Conservation (phyloP, 2,113 vertebrate species). For the Rhagologus leucostigma region DNA sequence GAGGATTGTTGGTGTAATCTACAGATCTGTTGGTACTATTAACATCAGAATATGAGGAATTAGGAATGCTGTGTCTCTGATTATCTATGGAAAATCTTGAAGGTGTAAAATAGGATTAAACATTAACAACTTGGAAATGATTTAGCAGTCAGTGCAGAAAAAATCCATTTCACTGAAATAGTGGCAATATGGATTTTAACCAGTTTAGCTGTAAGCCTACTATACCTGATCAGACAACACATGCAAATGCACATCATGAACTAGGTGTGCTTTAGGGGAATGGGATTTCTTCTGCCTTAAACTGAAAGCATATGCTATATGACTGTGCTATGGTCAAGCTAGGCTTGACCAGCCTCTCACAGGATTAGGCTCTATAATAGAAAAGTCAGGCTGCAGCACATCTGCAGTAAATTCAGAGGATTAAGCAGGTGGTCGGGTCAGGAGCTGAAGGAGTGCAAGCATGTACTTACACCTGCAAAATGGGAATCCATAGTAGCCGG, state of each 20-base stretch:
- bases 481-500: slow-evolving; percentile 88
- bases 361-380: not conserved
- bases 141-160: not conserved
- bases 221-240: not conserved
- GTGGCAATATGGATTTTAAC: not conserved
- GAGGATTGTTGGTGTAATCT: not conserved
- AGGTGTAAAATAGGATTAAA: not conserved
- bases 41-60: not conserved
- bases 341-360: not conserved
- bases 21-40: not conserved
- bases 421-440: rapidly evolving
- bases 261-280: not conserved
- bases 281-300: not conserved
- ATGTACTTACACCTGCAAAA: slow-evolving; percentile 84
- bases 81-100: not conserved
- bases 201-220: not conserved
- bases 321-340: not conserved
- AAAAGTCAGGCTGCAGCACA: not conserved
- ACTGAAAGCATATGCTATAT: no score
- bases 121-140: not conserved
- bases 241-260: not conserved
- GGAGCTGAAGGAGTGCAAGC: not conserved
- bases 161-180: not conserved
- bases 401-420: not conserved
- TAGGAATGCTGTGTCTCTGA: not conserved